These are phyloP conservation scores for Anguilla megastoma DNA, from an alignment of 2,797 vertebrate species.

Conservation along the genomic window DNA sequence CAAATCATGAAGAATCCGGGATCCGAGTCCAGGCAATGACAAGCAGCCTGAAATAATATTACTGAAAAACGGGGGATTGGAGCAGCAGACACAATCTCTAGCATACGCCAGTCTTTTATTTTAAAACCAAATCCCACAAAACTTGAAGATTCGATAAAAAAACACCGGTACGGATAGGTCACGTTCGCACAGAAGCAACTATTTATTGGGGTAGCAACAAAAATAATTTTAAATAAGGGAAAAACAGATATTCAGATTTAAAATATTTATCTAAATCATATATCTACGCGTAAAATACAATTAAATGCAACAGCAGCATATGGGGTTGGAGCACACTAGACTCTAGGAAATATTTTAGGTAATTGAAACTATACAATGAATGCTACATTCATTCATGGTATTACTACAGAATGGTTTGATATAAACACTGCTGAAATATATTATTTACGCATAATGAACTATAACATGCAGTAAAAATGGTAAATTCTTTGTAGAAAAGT, in stretches of 20 bases:
- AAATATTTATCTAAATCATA: conserved; percentile 22
- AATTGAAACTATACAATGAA: conserved; percentile 34
- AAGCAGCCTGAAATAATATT: conserved; percentile 77
- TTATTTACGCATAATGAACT: conserved; percentile 25
- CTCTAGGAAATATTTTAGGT: conserved; percentile 10
- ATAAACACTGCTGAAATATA: conserved; percentile 23
- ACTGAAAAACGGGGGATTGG: conserved; percentile 69
- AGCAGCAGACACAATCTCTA: conserved; percentile 78
- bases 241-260: conserved; percentile 23
- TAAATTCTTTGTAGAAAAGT: conserved; percentile 31
- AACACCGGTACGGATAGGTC: background rate
- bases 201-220: conserved; percentile 24
- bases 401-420: conserved; percentile 31
- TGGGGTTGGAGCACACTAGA: conserved; percentile 24
- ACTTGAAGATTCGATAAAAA: conserved; percentile 26
- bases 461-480: conserved; percentile 3
- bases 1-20: conserved; percentile 97
- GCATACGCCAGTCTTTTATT: conserved; percentile 87
- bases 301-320: conserved; percentile 29
- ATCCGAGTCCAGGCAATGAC: conserved; percentile 85
- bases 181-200: conserved; percentile 18
- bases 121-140: conserved; percentile 49
- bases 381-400: conserved; percentile 35
- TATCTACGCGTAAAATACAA: conserved; percentile 27
- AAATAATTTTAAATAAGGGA: conserved; percentile 21